A percentile compares a stretch with the other conserved stretches of the same genome.
These are phyloP conservation scores for Zelostemma sp. DNA, from an alignment of 1,140 invertebrate genomes.

Conservation along the genomic window DNA sequence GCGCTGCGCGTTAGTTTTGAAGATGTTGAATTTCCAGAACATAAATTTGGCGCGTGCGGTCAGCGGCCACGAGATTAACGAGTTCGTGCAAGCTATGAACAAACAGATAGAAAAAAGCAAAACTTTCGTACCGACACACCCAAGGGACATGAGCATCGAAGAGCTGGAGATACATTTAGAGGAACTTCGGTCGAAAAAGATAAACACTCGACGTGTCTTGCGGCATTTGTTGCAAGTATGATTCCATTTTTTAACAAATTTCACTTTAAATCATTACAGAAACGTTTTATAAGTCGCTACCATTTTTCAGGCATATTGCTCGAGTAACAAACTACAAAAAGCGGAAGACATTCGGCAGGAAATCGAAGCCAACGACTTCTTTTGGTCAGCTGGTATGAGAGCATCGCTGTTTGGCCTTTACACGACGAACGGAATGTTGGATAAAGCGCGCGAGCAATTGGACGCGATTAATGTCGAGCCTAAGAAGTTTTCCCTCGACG, in stretches of 20 bases:
- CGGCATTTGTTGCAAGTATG: slow-evolving; percentile 68
- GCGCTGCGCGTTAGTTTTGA: slow-evolving; percentile 45
- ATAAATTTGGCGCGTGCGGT: background rate
- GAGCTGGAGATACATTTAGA: slow-evolving; percentile 69
- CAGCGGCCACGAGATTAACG: background rate
- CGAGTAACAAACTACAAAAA: slow-evolving; percentile 64
- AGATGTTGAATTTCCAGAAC: slow-evolving; percentile 18
- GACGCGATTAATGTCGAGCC: slow-evolving; percentile 63
- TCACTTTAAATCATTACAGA: too few species aligned
- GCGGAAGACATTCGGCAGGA: slow-evolving; percentile 67
- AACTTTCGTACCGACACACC: slow-evolving; percentile 7
- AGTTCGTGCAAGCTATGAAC: background rate
- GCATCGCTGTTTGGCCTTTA: slow-evolving; percentile 70
- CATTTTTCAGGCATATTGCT: slow-evolving; percentile 57
- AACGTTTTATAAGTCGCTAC: too few species aligned
- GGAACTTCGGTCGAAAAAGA: slow-evolving; percentile 71
- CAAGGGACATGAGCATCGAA: slow-evolving; percentile 71
- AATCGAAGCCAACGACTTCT: slow-evolving; percentile 64
- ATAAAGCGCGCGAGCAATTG: slow-evolving; percentile 66
- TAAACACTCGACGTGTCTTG: slow-evolving; percentile 72
- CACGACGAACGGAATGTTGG: slow-evolving; percentile 68
- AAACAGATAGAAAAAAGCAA: background rate
- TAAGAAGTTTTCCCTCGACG: slow-evolving; percentile 70
- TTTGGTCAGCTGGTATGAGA: slow-evolving; percentile 72
- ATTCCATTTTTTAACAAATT: too few species aligned